A percentile compares a stretch with the other conserved stretches of the same genome.
Evolutionary conservation across 2,888 invertebrate genomes (phyloP).

Genomic region (Ferrisia virgata): DNA sequence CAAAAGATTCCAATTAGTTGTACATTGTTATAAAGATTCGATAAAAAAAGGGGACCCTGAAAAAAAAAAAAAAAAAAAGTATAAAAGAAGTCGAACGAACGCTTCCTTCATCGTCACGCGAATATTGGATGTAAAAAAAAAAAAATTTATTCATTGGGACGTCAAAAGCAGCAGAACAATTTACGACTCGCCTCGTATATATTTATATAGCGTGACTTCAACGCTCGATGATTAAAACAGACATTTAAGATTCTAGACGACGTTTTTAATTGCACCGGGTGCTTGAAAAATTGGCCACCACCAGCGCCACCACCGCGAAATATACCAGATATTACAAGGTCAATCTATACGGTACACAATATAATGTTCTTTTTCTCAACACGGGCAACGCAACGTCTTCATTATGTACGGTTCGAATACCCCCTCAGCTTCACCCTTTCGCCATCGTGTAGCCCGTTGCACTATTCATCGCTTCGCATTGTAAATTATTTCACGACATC

Average conservation of each 20-base stretch:
- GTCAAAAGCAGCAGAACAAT: background rate
- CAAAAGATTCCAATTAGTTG: background rate
- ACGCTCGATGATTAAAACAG: background rate
- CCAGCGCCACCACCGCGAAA: background rate
- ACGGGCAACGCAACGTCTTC: background rate
- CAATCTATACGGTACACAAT: background rate
- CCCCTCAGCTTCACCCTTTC: background rate
- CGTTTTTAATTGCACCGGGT: conserved; percentile 3
- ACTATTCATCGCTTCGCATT: background rate
- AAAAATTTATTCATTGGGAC: background rate
- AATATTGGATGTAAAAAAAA: background rate
- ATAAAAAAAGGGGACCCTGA: background rate
- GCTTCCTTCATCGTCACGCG: background rate
- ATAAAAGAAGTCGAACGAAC: no score
- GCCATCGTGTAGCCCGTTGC: background rate
- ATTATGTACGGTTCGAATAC: background rate
- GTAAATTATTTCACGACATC: background rate
- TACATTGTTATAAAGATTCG: background rate
- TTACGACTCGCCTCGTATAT: background rate
- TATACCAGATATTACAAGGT: background rate
- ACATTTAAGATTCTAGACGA: conserved; percentile 4
- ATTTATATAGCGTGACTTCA: conserved; percentile 6
- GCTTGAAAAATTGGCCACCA: background rate
- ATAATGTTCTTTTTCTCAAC: background rate
- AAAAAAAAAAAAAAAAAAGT: no score